These are phyloP conservation scores for Heteractis magnifica DNA, from an alignment of 92 coral and sea anemone species.

Conservation along the genomic window DNA sequence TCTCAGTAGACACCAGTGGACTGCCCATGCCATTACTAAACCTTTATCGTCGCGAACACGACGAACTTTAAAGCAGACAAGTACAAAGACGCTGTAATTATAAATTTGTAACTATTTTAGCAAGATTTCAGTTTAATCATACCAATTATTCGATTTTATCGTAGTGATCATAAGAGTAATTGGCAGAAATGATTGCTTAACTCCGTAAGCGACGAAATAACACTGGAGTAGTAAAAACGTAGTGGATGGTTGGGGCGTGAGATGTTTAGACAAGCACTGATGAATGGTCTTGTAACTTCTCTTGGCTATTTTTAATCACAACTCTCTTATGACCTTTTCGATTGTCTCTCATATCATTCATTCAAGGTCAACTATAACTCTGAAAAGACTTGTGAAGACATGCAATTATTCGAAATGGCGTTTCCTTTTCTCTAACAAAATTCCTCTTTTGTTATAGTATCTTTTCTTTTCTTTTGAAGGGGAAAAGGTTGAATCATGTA, in stretches of 20 bases:
- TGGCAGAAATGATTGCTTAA: not conserved
- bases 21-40: conserved; percentile 70
- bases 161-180: not conserved
- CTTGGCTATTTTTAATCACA: conserved; percentile 12
- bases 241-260: conserved; percentile 25
- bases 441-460: too few species aligned
- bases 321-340: not conserved
- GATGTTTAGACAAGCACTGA: conserved; percentile 14
- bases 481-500: too few species aligned
- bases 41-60: conserved; percentile 24
- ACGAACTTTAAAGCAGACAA: conserved; percentile 5
- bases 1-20: conserved; percentile 77
- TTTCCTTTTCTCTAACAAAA: too few species aligned
- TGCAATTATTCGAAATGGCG: too few species aligned
- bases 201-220: not conserved
- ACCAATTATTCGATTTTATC: not conserved
- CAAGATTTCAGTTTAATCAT: not conserved
- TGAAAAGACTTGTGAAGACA: not conserved
- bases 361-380: not conserved
- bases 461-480: too few species aligned
- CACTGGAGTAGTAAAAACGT: not conserved
- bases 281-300: conserved; percentile 11
- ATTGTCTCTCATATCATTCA: not conserved
- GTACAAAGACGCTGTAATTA: not conserved
- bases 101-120: not conserved